phyloP scores from a whole-genome alignment of 2,888 invertebrate species.

The Plebejus argus region DNA sequence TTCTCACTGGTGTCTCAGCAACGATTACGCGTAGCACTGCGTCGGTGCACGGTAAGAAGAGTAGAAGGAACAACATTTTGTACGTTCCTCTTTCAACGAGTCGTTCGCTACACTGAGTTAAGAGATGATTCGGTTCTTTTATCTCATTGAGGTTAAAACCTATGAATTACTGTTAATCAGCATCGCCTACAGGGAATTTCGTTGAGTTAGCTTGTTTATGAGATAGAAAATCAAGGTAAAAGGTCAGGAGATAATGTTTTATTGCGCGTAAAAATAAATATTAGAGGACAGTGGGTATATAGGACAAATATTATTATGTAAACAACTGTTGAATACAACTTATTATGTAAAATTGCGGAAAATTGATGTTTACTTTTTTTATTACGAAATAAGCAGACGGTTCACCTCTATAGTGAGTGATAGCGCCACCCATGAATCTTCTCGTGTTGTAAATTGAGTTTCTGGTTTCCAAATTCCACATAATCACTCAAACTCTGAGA shows the following conservation, averaged over 20 bases:
- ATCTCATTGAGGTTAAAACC: constrained; percentile 51
- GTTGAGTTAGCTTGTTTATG: constrained; percentile 38
- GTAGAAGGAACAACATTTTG: constrained; percentile 45
- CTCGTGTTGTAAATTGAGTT: too few relatives aligned
- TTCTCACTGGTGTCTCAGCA: constrained; percentile 59
- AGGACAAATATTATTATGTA: not conserved
- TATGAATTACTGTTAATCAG: constrained; percentile 46
- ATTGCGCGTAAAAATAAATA: constrained; percentile 21
- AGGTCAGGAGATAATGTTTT: constrained; percentile 24
- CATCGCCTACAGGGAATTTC: constrained; percentile 38
- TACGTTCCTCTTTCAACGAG: constrained; percentile 47
- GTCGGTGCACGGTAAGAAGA: constrained; percentile 49
- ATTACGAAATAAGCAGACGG: too few relatives aligned
- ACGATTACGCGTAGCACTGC: constrained; percentile 56
- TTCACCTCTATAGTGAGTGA: too few relatives aligned
- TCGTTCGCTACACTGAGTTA: constrained; percentile 52
- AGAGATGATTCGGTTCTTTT: constrained; percentile 54
- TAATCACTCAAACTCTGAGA: too few relatives aligned
- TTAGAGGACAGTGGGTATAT: not conserved
- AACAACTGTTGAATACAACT: too few relatives aligned
- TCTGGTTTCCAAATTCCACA: too few relatives aligned
- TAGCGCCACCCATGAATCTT: too few relatives aligned
- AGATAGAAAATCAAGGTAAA: constrained; percentile 19
- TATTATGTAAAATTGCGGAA: too few relatives aligned
- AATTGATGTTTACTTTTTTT: too few relatives aligned